A percentile compares a stretch with the other conserved stretches of the same genome.
Evolutionary conservation across 2,888 invertebrate genomes (phyloP).

Genomic region (Cetonia aurata): DNA sequence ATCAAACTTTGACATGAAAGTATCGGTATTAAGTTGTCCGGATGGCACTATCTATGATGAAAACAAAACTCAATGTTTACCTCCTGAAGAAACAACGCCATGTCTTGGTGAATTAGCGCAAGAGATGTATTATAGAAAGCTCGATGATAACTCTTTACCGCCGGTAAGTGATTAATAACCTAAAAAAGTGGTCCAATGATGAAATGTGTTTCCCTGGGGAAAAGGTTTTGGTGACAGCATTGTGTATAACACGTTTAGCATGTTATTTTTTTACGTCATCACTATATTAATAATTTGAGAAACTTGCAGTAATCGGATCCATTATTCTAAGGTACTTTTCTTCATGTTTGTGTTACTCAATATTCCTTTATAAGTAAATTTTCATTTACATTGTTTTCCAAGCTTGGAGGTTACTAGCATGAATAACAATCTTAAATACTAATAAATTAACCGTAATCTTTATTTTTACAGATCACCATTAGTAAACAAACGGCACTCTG

Average conservation of each 20-base stretch:
- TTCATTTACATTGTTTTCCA: too few relatives aligned
- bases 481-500: constrained; percentile 71
- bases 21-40: constrained; percentile 82
- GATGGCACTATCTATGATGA: constrained; percentile 83
- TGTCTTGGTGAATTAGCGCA: constrained; percentile 72
- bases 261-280: too few relatives aligned
- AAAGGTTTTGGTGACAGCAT: constrained; percentile 4
- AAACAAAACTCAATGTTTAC: constrained; percentile 77
- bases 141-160: constrained; percentile 69
- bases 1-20: constrained; percentile 77
- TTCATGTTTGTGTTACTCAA: too few relatives aligned
- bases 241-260: too few relatives aligned
- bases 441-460: neutral
- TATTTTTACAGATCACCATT: constrained; percentile 73
- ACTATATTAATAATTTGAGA: too few relatives aligned
- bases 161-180: constrained; percentile 69
- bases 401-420: neutral
- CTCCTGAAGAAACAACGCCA: constrained; percentile 72
- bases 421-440: neutral
- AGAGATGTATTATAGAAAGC: constrained; percentile 70
- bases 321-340: too few relatives aligned
- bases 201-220: constrained; percentile 4
- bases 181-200: neutral
- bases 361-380: too few relatives aligned
- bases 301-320: too few relatives aligned